Conservation (phyloP, 1,140 invertebrate species). For the Cataglyphis hispanica region DNA sequence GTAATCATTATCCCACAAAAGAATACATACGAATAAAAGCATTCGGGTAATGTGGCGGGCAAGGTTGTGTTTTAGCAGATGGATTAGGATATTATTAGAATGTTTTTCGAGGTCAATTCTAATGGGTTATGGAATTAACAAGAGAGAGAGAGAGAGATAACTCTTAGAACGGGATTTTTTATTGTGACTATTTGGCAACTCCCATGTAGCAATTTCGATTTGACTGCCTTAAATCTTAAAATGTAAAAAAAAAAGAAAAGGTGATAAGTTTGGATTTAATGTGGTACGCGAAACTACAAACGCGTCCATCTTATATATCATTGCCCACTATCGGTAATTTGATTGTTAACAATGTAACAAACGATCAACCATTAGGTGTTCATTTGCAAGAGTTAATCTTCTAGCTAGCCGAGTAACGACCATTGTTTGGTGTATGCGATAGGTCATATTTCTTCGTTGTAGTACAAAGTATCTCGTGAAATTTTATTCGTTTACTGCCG, state of each 20-base stretch:
- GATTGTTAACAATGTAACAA: constrained; percentile 19
- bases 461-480: constrained; percentile 44
- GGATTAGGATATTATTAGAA: not conserved
- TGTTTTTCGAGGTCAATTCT: not conserved
- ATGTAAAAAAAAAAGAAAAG: not conserved
- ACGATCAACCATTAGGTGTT: constrained; percentile 76
- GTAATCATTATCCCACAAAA: not conserved
- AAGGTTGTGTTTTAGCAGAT: constrained; percentile 43
- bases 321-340: constrained; percentile 15
- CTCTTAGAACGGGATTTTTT: not conserved
- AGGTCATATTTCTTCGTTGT: constrained; percentile 35
- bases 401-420: constrained; percentile 1
- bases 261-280: constrained; percentile 19
- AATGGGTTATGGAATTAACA: constrained; percentile 15
- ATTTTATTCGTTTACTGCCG: constrained; percentile 31
- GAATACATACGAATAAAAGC: not conserved
- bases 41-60: constrained; percentile 20
- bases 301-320: constrained; percentile 19
- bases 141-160: not conserved
- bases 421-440: constrained; percentile 10
- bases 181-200: constrained; percentile 1
- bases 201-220: constrained; percentile 47
- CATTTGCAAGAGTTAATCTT: constrained; percentile 63
- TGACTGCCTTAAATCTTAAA: constrained; percentile 57
- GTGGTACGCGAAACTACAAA: constrained; percentile 1